phyloP scores from a whole-genome alignment of 2,113 vertebrate genomes.

The Seriola quinqueradiata region DNA sequence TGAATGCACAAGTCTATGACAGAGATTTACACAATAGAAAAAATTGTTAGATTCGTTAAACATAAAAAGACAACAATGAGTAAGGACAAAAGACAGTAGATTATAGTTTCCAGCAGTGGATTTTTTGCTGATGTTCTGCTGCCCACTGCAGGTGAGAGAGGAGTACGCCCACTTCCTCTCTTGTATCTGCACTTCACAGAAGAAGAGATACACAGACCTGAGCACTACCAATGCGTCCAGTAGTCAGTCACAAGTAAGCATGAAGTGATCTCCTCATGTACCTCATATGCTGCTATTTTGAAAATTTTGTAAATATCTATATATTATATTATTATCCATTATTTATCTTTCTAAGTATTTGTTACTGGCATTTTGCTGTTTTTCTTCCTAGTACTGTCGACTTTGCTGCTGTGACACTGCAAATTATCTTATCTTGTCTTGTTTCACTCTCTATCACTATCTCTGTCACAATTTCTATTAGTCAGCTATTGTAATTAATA shows the following conservation, averaged over 20 bases:
- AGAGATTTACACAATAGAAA: not conserved
- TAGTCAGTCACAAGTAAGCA: conserved; percentile 79
- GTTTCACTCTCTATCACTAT: not conserved
- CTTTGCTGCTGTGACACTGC: too few species aligned
- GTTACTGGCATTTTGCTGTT: too few species aligned
- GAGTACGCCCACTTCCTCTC: conserved; percentile 85
- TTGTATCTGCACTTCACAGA: conserved; percentile 67
- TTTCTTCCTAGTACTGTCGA: too few species aligned
- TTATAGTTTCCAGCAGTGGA: not conserved
- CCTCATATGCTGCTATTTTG: too few species aligned
- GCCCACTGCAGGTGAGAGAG: conserved; percentile 86
- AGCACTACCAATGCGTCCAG: conserved; percentile 81
- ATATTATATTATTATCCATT: too few species aligned
- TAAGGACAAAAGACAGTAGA: not conserved
- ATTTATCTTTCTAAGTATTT: too few species aligned
- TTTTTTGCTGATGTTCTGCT: conserved; percentile 50
- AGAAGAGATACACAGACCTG: conserved; percentile 85
- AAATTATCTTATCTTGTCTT: too few species aligned
- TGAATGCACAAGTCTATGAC: not conserved
- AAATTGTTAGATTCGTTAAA: not conserved
- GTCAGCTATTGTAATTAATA: not conserved
- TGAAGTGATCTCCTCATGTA: not conserved
- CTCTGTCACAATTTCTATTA: not conserved
- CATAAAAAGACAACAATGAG: not conserved
- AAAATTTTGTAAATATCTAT: too few species aligned